Base-by-base conservation (phyloP, 2,888 invertebrate genomes). In the Candidula unifasciata region DNA sequence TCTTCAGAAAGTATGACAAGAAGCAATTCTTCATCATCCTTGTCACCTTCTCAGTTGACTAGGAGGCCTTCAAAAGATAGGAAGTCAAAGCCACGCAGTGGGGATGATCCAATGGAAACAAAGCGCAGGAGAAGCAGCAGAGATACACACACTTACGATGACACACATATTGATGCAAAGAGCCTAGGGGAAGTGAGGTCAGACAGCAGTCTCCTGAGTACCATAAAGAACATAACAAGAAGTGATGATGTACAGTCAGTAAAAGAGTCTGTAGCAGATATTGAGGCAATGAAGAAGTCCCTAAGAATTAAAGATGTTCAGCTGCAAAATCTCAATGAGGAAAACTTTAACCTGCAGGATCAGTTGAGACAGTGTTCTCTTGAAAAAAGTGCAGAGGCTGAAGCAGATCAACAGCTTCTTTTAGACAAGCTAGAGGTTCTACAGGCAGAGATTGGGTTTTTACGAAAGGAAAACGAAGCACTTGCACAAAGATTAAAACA, bases 401-500 rank as follows among this genome's bases (percentile, higher is more conserved):
- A 84, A 73, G 82, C 84, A 27, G 84, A 84, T 44, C 74, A 82
- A 27, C 79, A 86, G 69, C 44, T 57, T 30, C 85, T 86, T 5
- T n/a, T 77, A 30, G 83, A 84, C 64, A 83, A 74, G 44, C 27
- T 87, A n/a, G 35, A 78, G 27, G 30, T 10, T 0, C 71, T 86
- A 16, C 80, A 86, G 64, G 71, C 85, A 33, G 86, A 86, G 57
- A 27, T 85, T 16, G 81, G 84, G 16, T 64, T 85, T 10, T 57
- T 87, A 57, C 64, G 84, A 27, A 84, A 80, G 30, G 87, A 85
- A 77, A 86, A 85, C 54, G 82, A 71, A 21, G 84, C 87, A 37
- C 77, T 86, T 78, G 80, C 79, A 18, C 68, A 69, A 13, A 85
- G 87, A 30, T 87, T 91, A 30, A 89, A 88, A 52, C 86, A 88